Conservation (phyloP, 2,888 invertebrate genomes). For the Odontomyia ornata region DNA sequence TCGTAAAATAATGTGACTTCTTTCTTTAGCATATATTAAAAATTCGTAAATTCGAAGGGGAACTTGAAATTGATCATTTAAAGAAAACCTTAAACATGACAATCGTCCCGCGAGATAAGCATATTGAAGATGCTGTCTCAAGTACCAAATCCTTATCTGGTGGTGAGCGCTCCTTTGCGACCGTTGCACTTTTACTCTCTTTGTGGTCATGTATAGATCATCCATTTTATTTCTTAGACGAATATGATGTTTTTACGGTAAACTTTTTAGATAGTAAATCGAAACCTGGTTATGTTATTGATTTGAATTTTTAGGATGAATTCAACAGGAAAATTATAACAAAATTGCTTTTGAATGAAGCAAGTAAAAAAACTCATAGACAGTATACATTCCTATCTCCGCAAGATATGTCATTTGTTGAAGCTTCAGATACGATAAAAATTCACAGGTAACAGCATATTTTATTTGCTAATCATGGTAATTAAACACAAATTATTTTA, state of each 20-base stretch:
- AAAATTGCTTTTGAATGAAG: constrained; percentile 79
- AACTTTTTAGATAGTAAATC: constrained; percentile 43
- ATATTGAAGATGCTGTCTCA: constrained; percentile 62
- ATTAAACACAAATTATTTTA: neutral
- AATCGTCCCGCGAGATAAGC: constrained; percentile 68
- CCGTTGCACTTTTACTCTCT: constrained; percentile 90
- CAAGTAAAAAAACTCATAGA: constrained; percentile 70
- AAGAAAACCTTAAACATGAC: constrained; percentile 66
- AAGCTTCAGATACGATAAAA: constrained; percentile 66
- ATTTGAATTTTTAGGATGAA: constrained; percentile 72
- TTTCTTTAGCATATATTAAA: constrained; percentile 55
- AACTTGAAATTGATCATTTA: constrained; percentile 60
- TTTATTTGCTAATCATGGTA: neutral
- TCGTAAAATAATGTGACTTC: neutral
- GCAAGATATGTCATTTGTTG: constrained; percentile 73
- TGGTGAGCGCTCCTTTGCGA: constrained; percentile 95
- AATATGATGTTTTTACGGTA: constrained; percentile 97
- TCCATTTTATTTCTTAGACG: constrained; percentile 94
- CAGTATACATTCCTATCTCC: constrained; percentile 95
- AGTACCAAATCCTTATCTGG: constrained; percentile 83
- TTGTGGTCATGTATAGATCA: constrained; percentile 92
- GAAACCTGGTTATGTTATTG: neutral
- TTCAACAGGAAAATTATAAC: constrained; percentile 82
- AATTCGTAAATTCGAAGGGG: constrained; percentile 58
- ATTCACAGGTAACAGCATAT: constrained; percentile 69